Conservation (phyloP, 2,797 vertebrate species). For the Acipenser ruthenus region DNA sequence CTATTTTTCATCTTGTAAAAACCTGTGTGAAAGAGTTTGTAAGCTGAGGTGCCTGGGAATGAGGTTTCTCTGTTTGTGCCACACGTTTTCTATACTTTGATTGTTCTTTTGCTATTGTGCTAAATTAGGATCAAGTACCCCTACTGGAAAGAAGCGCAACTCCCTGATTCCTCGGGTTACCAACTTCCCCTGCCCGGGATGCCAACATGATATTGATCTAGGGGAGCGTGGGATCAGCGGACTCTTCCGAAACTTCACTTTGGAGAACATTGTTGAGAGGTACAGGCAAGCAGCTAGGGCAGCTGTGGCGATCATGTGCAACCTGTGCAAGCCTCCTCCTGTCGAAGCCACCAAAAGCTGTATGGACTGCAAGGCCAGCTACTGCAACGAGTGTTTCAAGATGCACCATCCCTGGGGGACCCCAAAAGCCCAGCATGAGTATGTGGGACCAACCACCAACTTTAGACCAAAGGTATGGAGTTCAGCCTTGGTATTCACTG, state of each 20-base stretch:
- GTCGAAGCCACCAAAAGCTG: conserved; percentile 97
- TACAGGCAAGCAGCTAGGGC: conserved; percentile 90
- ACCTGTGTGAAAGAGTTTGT: conserved; percentile 28
- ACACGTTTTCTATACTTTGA: conserved; percentile 22
- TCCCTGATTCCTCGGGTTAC: conserved; percentile 80
- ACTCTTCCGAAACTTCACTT: conserved; percentile 89
- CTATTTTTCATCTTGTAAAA: no score
- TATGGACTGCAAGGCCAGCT: conserved; percentile 95
- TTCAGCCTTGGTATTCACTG: no score
- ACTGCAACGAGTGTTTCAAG: conserved; percentile 96
- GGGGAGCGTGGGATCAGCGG: conserved; percentile 96
- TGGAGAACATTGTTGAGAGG: conserved; percentile 93
- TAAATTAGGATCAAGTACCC: conserved; percentile 59
- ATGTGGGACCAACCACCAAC: conserved; percentile 89
- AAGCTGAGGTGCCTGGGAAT: conserved; percentile 30
- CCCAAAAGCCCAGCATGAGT: conserved; percentile 89
- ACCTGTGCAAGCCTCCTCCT: conserved; percentile 82
- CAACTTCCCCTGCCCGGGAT: conserved; percentile 81
- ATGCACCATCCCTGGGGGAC: conserved; percentile 94
- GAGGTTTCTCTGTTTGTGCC: conserved; percentile 27
- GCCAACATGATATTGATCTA: conserved; percentile 85
- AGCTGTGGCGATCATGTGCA: conserved; percentile 88
- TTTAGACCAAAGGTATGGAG: conserved; percentile 82
- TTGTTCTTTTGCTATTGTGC: conserved; percentile 7
- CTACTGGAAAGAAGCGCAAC: conserved; percentile 79